These are phyloP conservation scores for Tupaia chinensis DNA, from an alignment of 2,113 vertebrate species.

Conservation along the genomic window DNA sequence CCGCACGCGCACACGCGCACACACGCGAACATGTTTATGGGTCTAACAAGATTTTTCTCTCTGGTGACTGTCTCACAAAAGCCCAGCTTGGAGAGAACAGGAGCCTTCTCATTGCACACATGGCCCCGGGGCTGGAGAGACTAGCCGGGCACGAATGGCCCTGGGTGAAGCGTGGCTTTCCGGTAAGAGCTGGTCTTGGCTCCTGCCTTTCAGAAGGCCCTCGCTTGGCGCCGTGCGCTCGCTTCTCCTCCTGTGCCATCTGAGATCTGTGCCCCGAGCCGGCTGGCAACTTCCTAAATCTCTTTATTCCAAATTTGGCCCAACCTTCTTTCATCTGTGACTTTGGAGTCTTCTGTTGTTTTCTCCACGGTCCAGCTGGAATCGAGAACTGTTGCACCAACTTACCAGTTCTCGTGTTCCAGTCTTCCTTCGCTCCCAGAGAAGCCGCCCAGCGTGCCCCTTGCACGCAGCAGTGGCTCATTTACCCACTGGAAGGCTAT, in stretches of 20 bases:
- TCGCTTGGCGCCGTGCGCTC: neutral
- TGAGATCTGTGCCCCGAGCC: neutral
- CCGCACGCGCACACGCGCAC: neutral
- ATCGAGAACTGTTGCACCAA: neutral
- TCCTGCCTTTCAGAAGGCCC: neutral
- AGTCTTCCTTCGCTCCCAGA: neutral
- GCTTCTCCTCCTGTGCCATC: neutral
- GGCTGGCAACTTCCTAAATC: slow-evolving; percentile 45
- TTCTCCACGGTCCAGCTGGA: neutral
- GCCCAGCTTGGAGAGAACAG: neutral
- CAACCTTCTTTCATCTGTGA: slow-evolving; percentile 35
- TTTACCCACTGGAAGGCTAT: slow-evolving; percentile 10
- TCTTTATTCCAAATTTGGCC: slow-evolving; percentile 56
- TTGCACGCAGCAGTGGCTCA: neutral
- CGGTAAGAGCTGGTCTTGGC: slow-evolving; percentile 42
- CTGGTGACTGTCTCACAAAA: neutral
- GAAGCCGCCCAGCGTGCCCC: neutral
- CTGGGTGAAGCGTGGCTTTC: neutral
- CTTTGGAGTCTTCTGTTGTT: slow-evolving; percentile 6
- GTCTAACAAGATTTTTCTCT: neutral
- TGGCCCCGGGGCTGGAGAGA: neutral
- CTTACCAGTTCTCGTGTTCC: neutral
- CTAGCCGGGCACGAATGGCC: neutral
- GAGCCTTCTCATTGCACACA: neutral
- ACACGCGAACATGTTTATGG: neutral